Base-by-base conservation (phyloP, 2,797 vertebrate species). In the Mormyrus proboscirostris region DNA sequence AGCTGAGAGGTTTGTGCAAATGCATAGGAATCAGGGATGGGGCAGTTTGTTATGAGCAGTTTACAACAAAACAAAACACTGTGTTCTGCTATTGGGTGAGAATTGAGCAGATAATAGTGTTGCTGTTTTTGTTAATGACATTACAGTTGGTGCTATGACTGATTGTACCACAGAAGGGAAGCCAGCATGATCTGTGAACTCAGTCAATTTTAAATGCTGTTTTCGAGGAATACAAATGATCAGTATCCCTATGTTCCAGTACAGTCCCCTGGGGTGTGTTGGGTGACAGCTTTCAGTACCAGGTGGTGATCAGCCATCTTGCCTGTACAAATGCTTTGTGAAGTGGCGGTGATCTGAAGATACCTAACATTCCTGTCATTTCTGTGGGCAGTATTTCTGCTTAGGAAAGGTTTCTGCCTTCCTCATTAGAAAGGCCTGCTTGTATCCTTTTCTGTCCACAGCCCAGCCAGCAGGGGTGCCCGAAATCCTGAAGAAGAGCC, bases 381-480 rank as follows among this genome's bases (percentile, higher is more conserved):
- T 87, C n/a, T 62, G 85, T 87, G 25, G 53, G 25, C 16, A 51
- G 16, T 16, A 22, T 49, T 29, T 69, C 16, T 62, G 59, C 38
- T 79, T 76, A 53, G 33, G 62, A 16, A 10, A 22, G 7, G 41
- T 41, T 29, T 49, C 44, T 47, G 49, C 47, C 49, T 85, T 51
- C 10, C 47, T 85, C 83, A 85, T 85, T 51, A 29, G 4, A 79
- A 16, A 88, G 38, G 44, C 38, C 10, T 69, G 41, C 47, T 69
- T 44, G 22, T 38, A 2, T 2, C 65, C 38, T 12, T 25, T 73
- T 76, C 44, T 90, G 59, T 87, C 90, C 93, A 84, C 94, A 99
- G 99, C 99, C 94, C 99, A 99, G 89, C 99, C 99, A 92, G 99
- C 98, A n/a, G 99, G 99, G 88, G 95, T 98, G 88, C 99, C 99